These are phyloP conservation scores for Cynodonichthys magdalenae DNA, from an alignment of 2,797 vertebrate genomes.

Conservation along the genomic window DNA sequence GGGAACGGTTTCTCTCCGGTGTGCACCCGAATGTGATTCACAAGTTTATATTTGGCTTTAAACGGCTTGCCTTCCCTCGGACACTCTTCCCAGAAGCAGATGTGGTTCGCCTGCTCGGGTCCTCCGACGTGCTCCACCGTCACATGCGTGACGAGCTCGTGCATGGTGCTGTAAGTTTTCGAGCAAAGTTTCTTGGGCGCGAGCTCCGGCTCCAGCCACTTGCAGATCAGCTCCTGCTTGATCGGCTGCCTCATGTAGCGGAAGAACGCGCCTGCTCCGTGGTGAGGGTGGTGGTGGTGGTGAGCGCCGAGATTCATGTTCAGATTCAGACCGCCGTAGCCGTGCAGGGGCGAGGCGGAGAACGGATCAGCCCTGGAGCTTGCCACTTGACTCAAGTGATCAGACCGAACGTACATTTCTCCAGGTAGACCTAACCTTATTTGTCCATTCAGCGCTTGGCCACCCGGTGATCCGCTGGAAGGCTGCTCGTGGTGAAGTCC, in stretches of 20 bases:
- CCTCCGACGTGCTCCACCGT: constrained; percentile 97
- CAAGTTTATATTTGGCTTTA: constrained; percentile 99
- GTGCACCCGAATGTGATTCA: constrained; percentile 98
- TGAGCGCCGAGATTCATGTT: constrained; percentile 92
- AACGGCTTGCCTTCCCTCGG: constrained; percentile 96
- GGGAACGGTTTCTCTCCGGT: constrained; percentile 98
- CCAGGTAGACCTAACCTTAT: constrained; percentile 97
- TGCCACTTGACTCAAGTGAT: constrained; percentile 93
- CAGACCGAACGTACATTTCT: constrained; percentile 96
- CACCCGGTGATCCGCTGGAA: constrained; percentile 91
- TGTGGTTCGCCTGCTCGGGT: constrained; percentile 94
- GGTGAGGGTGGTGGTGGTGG: constrained; percentile 84
- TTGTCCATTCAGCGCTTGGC: constrained; percentile 94
- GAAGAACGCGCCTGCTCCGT: constrained; percentile 94
- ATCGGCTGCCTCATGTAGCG: constrained; percentile 98
- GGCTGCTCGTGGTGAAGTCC: constrained; percentile 94
- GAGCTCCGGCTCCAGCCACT: constrained; percentile 92
- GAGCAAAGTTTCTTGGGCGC: constrained; percentile 91
- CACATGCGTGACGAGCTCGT: constrained; percentile 95
- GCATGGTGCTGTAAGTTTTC: constrained; percentile 97
- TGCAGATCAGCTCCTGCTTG: constrained; percentile 98
- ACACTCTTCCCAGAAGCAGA: constrained; percentile 99
- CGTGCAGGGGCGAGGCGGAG: constrained; percentile 89
- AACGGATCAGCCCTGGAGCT: constrained; percentile 94
- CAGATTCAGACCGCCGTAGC: constrained; percentile 93